Evolutionary conservation across 1,140 invertebrate genomes (phyloP), one percentile per base, ranked within the genome.

Genomic region (Drosophila ambigua): DNA sequence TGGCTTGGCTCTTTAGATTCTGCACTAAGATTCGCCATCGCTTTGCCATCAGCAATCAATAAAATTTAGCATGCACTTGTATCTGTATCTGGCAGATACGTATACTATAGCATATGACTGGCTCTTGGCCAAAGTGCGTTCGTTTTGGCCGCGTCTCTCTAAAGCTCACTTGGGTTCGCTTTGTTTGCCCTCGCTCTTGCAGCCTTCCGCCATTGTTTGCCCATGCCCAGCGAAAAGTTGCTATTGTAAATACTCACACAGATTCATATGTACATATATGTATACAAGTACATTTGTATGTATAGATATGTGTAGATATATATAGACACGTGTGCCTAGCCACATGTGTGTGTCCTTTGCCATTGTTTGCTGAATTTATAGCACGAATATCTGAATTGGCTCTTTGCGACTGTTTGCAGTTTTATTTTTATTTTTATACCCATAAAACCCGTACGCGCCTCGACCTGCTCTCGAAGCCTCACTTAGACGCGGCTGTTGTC

Each of bases 281-380:
- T 15, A 11, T 23, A 35, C 8, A 23, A 39, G 43, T 39, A 61
- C 31, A 58, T 52, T 50, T 44, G 60, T 44, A 44, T 13, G 57
- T 28, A 39, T 2, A 58, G 9, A 50, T 13, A 44, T 39, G 45
- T 31, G 31, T 31, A 31, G 20, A 20, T 9, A 46, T 31, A 16
- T 11, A 52, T 41, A 62, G 8, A 45, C 49, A 48, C 45, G 50
- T 61, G 50, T 28, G 53, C 54, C 9, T 24, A 7, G 48, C 41
- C 63, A 66, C 66, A 68, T 72, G 79, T 79, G 64, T 65, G 79
- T 63, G 83, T 55, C 67, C 66, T 53, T 71, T 58, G 76, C 79
- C 67, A 88, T 87, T 87, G 83, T 88, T 83, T 88, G 83, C 79
- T 53, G 79, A 88, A 87, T 87, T 87, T 87, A 87, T 87, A 83